Evolutionary conservation across 2,797 vertebrate genomes (phyloP).

Genomic region (Scarus forsteni): DNA sequence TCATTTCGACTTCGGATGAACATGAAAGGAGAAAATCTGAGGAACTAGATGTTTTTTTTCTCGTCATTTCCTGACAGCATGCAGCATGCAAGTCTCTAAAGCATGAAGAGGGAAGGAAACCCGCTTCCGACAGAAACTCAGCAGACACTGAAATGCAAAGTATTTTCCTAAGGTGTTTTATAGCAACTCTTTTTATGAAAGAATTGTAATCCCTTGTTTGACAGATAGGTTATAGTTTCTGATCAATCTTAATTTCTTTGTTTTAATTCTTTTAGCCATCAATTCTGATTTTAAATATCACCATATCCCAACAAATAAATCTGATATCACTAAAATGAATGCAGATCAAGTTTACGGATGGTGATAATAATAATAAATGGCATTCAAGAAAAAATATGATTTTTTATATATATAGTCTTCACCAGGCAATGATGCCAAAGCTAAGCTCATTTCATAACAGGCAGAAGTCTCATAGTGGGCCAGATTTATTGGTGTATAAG

Average conservation of each 20-base stretch:
- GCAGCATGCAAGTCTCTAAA: neutral
- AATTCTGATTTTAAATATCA: no score
- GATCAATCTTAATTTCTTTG: neutral
- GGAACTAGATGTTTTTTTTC: neutral
- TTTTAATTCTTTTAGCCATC: no score
- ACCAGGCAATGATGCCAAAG: no score
- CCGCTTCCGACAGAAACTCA: slow-evolving; percentile 50
- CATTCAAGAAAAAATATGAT: no score
- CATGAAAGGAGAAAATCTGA: slow-evolving; percentile 39
- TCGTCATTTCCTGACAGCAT: slow-evolving; percentile 39
- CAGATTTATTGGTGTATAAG: no score
- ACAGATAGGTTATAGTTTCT: neutral
- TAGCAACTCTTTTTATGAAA: neutral
- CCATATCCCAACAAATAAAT: no score
- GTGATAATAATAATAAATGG: no score
- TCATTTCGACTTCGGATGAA: slow-evolving; percentile 16
- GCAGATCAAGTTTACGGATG: no score
- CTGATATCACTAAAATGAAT: no score
- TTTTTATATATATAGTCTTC: no score
- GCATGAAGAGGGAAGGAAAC: slow-evolving; percentile 50
- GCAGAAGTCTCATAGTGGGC: no score
- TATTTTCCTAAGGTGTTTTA: slow-evolving; percentile 13
- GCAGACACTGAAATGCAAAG: slow-evolving; percentile 16
- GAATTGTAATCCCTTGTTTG: neutral
- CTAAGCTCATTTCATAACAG: no score